A percentile compares a stretch with the other conserved stretches of the same genome.
Evolutionary conservation across 2,113 vertebrate species (phyloP).

Genomic region (Crotophaga sulcirostris): DNA sequence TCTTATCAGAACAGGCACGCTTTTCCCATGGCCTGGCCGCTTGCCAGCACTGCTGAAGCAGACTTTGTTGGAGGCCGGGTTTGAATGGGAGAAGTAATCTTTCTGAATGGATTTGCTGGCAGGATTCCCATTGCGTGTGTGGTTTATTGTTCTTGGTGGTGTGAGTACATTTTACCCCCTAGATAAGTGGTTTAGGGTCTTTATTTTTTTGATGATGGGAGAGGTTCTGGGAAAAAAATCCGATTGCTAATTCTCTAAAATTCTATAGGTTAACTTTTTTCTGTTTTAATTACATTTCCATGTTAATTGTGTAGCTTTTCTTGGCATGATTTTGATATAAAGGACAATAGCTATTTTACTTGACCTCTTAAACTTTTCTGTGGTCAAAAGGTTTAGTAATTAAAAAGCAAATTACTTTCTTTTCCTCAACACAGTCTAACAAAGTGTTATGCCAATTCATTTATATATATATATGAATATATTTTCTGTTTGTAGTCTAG

Average conservation of each 20-base stretch:
- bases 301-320: background rate
- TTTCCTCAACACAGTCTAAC: background rate
- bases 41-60: background rate
- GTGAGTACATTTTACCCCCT: background rate
- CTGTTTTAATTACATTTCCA: background rate
- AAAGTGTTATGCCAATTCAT: background rate
- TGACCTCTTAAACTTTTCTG: background rate
- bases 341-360: background rate
- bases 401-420: background rate
- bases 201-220: background rate
- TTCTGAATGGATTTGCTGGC: slow-evolving; percentile 47
- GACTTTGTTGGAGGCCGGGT: background rate
- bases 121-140: background rate
- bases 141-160: slow-evolving; percentile 13
- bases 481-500: background rate
- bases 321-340: background rate
- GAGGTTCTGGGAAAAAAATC: slow-evolving; percentile 5
- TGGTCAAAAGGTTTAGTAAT: background rate
- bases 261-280: background rate
- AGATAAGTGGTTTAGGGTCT: background rate
- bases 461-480: too few species aligned
- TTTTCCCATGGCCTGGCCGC: background rate
- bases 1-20: slow-evolving; percentile 62
- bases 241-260: background rate
- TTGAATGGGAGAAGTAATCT: slow-evolving; percentile 28